phyloP scores from a whole-genome alignment of 2,797 vertebrate genomes.

The Myotis vivesi region DNA sequence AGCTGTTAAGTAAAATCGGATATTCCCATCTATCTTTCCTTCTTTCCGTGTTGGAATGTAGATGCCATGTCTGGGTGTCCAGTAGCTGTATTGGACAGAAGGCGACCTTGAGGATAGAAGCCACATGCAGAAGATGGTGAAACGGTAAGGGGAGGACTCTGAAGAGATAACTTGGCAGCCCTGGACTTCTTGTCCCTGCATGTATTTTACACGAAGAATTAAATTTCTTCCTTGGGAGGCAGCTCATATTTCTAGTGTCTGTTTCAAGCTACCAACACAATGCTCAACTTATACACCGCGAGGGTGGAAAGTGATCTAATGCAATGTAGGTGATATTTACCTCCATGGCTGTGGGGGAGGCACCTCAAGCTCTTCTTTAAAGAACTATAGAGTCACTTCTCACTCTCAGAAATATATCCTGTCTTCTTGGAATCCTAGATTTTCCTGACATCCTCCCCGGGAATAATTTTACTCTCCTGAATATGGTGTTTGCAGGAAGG shows the following conservation, averaged over 20 bases:
- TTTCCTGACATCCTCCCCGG: not conserved
- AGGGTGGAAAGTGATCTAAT: not conserved
- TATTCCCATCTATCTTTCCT: not conserved
- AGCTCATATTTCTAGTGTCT: not conserved
- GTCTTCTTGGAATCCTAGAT: not conserved
- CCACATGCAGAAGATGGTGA: not conserved
- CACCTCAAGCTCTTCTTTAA: not conserved
- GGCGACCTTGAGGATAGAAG: not conserved
- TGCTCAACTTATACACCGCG: not conserved
- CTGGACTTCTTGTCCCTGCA: not conserved
- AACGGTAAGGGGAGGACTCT: not conserved
- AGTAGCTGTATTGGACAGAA: not conserved
- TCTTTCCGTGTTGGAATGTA: not conserved
- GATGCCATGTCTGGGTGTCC: not conserved
- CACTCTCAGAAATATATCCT: not conserved
- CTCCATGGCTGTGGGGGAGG: not conserved
- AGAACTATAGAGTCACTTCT: not conserved
- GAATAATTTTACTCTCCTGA: not conserved
- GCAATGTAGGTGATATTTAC: not conserved
- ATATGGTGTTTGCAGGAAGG: not conserved
- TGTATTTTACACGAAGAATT: not conserved
- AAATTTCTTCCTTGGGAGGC: not conserved
- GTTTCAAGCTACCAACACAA: not conserved
- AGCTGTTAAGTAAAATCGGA: not conserved
- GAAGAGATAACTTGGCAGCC: not conserved